These are phyloP conservation scores for Phyllotreta striolata DNA, from an alignment of 2,888 invertebrate genomes.

Conservation along the genomic window DNA sequence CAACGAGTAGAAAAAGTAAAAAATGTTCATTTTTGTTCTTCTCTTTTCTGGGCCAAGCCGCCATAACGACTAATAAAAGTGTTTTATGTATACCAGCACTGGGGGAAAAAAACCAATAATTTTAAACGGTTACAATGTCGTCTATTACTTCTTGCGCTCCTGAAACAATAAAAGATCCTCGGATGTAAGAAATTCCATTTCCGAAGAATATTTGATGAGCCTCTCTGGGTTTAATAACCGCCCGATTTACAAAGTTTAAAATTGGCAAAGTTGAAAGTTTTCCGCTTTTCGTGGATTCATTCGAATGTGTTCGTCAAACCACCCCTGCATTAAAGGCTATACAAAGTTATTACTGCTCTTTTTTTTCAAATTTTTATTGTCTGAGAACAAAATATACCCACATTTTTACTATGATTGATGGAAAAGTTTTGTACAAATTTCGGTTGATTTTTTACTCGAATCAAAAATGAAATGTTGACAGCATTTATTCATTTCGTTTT, in stretches of 20 bases:
- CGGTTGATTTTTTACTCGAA: too few relatives aligned
- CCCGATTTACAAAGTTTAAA: constrained; percentile 20
- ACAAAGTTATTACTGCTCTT: too few relatives aligned
- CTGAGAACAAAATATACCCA: too few relatives aligned
- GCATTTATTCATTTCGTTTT: too few relatives aligned
- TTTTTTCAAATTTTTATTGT: too few relatives aligned
- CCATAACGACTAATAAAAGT: constrained; percentile 14
- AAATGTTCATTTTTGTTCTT: background rate
- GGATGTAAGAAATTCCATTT: constrained; percentile 16
- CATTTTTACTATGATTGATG: too few relatives aligned
- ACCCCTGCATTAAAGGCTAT: too few relatives aligned
- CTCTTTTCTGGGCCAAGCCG: background rate
- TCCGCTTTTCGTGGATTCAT: too few relatives aligned
- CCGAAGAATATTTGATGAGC: constrained; percentile 21
- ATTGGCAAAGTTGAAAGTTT: constrained; percentile 15
- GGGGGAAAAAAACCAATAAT: constrained; percentile 1
- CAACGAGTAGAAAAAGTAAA: too few relatives aligned
- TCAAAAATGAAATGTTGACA: too few relatives aligned
- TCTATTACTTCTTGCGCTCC: constrained; percentile 11
- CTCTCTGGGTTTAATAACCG: background rate
- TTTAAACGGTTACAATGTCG: constrained; percentile 13
- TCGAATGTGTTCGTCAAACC: too few relatives aligned
- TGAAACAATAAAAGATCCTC: constrained; percentile 9
- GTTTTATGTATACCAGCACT: constrained; percentile 3
- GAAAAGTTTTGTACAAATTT: too few relatives aligned